Evolutionary conservation across 2,113 vertebrate genomes (phyloP), one percentile per base, ranked within the genome.

Genomic region (Puntigrus tetrazona): DNA sequence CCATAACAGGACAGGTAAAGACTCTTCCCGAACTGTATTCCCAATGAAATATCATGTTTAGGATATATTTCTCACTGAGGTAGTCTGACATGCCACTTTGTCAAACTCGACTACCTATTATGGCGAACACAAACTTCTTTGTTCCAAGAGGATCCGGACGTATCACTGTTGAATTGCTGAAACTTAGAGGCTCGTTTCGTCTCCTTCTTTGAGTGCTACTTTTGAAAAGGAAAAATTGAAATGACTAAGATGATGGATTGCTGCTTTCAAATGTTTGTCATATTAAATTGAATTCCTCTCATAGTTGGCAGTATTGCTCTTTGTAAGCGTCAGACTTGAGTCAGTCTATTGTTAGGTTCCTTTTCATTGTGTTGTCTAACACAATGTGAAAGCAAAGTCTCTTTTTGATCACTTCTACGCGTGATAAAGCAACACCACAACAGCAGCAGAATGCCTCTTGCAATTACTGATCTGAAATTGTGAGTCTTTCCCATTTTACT

Each of bases 201-300:
- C 70, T 80, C 70, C 27, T n/a, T 83, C 75, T 78, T 75, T 59
- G 45, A 57, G 55, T 50, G 83, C 65, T 61, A 74, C 81, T 90
- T 87, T 79, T 59, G 74, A 72, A 85, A 86, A 85, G 45, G 65
- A 81, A 80, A 85, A 78, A 85, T 63, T 73, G 74, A 83, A 84
- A 78, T 82, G 79, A 88, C 79, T 82, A 67, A 83, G 84, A 85
- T 87, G 85, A 88, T 90, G 86, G 86, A 88, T 88, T 80, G 86
- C 84, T 86, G 70, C 65, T 83, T 86, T 85, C 65, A 79, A 70
- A 87, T 87, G 87, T 85, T 86, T 88, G 88, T 87, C 87, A 86
- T 34, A 74, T 86, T 61, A 84, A 85, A 90, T 86, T 87, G 79
- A 86, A 83, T 83, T 85, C 43, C 83, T 80, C 79, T 83, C 67